phyloP scores from a whole-genome alignment of 2,797 vertebrate species.

The Vespertilio murinus region DNA sequence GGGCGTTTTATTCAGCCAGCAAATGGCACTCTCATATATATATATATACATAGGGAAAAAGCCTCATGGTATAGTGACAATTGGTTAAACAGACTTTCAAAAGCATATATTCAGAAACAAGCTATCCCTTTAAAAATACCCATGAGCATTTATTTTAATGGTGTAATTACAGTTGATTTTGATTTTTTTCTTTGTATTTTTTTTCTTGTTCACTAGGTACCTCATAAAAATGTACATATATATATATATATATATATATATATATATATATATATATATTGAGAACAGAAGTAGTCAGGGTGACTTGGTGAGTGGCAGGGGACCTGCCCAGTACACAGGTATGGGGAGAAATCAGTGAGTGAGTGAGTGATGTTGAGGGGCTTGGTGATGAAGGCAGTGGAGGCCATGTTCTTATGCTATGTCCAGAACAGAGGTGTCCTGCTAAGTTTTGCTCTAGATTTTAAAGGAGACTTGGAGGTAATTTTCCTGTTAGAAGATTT shows the following conservation, averaged over 20 bases:
- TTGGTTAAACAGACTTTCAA: not conserved
- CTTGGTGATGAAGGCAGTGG: fast-evolving
- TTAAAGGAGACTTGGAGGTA: not conserved
- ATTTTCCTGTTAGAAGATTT: not conserved
- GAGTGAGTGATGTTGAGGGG: too few relatives aligned
- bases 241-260: too few relatives aligned
- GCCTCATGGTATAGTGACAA: not conserved
- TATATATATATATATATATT: too few relatives aligned
- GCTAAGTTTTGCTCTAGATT: not conserved
- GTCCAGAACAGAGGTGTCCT: fast-evolving
- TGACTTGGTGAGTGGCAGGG: not conserved
- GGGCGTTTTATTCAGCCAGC: not conserved
- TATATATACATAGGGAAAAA: not conserved
- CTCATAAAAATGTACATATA: too few relatives aligned
- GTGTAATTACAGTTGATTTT: not conserved
- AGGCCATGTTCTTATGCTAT: fast-evolving
- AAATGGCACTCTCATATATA: not conserved
- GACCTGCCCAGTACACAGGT: too few relatives aligned
- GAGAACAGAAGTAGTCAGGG: not conserved
- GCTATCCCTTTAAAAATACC: not conserved
- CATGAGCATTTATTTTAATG: not conserved
- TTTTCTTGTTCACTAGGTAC: not conserved
- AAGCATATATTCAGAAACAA: not conserved
- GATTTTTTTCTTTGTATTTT: not conserved
- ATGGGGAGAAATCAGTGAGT: fast-evolving